Base-by-base conservation (phyloP, 2,797 vertebrate genomes). In the Chaetophractus vellerosus region DNA sequence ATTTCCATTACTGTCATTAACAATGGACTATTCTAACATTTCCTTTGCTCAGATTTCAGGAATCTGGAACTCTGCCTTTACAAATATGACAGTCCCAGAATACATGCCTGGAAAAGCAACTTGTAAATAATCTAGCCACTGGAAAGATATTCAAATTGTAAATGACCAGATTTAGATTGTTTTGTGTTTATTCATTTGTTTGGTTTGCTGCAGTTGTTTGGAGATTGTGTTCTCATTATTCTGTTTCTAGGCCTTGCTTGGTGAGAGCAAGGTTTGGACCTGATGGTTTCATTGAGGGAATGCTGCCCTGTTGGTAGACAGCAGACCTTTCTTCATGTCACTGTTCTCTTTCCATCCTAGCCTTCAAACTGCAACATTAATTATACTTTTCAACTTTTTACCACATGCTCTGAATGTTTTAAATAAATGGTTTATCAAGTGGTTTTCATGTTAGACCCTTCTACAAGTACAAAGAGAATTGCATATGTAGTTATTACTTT, bases 341-440 rank as follows among this genome's bases (percentile, higher is more conserved):
- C 6, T 8, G 48, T 11, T 26, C 71, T 50, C 15, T 21, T 23
- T 48, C 26, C 16, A 24, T 72, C 16, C 3, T 2, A 10, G 21
- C 15, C 83, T 84, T 84, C 31, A 72, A 69, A 72, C 14, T 33
- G 68, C 6, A 81, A 9, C 23, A 63, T 69, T 90, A 74, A 90
- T 61, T 74, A 76, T 28, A 72, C 19, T 61, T 6, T 12, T 78
- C n/a, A 45, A 36, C 12, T 19, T 88, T 91, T 66, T 50, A 31
- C 26, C 9, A 41, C 64, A 36, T 94, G 41, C 16, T 85, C 9
- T 52, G 82, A 82, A 82, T 75, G 45, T 45, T 69, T 48, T 86
- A 87, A 93, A 69, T 74, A 57, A 84, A 68, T 68, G 88, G 18
- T 76, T 38, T 88, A 61, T 80, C 61, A 93, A 94, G 14, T 80